phyloP scores from a whole-genome alignment of 2,797 vertebrate genomes.

The Pangasius djambal region DNA sequence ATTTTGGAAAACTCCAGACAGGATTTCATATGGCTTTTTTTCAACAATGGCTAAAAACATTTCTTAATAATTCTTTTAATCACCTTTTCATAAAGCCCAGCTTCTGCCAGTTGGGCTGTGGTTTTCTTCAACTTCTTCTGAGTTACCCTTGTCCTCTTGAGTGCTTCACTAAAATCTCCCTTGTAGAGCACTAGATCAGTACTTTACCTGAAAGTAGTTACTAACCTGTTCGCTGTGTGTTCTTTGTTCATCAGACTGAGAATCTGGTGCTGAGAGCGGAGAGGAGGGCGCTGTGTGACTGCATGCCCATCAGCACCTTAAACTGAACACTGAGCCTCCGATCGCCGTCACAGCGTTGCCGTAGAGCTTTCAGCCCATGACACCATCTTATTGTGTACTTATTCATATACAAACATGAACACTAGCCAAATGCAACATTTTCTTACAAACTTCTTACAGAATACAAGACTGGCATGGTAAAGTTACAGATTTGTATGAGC shows the following conservation, averaged over 20 bases:
- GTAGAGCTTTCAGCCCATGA: constrained; percentile 12
- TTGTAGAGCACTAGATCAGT: not conserved
- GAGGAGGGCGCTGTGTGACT: constrained; percentile 88
- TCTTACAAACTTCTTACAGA: not conserved
- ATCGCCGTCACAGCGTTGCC: not conserved
- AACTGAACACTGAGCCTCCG: constrained; percentile 69
- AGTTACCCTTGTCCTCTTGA: not conserved
- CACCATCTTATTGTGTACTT: not conserved
- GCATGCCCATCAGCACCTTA: constrained; percentile 81
- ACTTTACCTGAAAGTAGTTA: not conserved
- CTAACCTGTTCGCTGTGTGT: not conserved
- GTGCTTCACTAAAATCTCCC: not conserved
- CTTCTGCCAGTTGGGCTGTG: not conserved
- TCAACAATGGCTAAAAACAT: not conserved
- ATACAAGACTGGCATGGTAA: not conserved
- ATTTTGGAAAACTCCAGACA: not conserved
- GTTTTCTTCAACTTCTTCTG: not conserved
- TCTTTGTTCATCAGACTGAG: constrained; percentile 82
- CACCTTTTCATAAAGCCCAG: not conserved
- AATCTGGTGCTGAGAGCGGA: constrained; percentile 87
- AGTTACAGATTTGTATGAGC: constrained; percentile 9
- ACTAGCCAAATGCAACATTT: not conserved
- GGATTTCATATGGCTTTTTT: not conserved
- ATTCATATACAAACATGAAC: not conserved
- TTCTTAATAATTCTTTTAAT: not conserved